Evolutionary conservation across 2,888 invertebrate species (phyloP).

Genomic region (Cantharis flavilabris): DNA sequence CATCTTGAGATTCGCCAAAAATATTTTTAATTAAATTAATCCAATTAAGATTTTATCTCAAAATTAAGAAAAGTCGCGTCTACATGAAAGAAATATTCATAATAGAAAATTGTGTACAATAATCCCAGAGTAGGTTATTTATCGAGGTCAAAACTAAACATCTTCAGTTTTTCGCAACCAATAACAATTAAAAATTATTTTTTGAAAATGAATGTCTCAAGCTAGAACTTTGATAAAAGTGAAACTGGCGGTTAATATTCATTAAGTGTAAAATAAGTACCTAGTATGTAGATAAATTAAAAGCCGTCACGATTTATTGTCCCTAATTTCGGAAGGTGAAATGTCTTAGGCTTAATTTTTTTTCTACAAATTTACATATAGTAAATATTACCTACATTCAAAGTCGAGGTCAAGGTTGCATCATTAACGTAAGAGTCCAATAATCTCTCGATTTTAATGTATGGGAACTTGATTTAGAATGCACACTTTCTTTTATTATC

Average conservation of each 20-base stretch:
- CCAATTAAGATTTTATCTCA: neutral
- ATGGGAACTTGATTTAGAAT: neutral
- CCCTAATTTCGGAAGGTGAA: neutral
- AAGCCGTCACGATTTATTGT: neutral
- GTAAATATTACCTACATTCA: slow-evolving; percentile 5
- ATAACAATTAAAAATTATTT: neutral
- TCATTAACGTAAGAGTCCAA: neutral
- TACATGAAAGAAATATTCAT: neutral
- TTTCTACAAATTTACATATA: neutral
- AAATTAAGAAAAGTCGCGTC: neutral
- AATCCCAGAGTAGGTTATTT: neutral
- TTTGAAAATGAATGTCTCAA: neutral
- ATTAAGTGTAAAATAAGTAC: neutral
- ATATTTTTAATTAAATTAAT: neutral
- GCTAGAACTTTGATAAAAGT: neutral
- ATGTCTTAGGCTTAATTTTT: neutral
- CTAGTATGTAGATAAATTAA: neutral
- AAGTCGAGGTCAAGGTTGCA: slow-evolving; percentile 11
- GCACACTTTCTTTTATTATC: neutral
- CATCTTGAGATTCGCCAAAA: neutral
- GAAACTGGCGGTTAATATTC: neutral
- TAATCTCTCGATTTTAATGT: neutral
- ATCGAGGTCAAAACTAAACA: neutral
- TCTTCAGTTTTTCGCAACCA: neutral
- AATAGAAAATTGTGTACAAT: neutral